Conservation (phyloP, 2,888 invertebrate species). For the Aethes cnicana region DNA sequence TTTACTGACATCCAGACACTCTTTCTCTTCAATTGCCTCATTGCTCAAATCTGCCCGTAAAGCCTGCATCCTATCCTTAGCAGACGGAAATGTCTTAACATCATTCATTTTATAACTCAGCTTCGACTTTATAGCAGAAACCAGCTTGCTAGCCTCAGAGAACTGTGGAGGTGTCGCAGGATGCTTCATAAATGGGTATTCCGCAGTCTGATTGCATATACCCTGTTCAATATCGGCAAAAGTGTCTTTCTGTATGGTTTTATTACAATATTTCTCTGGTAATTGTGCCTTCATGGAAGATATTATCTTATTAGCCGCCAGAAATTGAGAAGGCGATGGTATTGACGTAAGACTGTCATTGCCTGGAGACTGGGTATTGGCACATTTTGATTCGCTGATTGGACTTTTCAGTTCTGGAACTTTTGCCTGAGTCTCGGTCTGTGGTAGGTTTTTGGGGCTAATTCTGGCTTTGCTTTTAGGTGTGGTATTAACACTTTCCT, state of each 20-base stretch:
- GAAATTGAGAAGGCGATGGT: constrained; percentile 71
- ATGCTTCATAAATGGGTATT: constrained; percentile 70
- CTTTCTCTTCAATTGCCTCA: constrained; percentile 41
- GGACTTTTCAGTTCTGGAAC: constrained; percentile 51
- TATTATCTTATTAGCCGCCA: constrained; percentile 73
- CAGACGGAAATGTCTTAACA: constrained; percentile 45
- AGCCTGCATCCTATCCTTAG: constrained; percentile 58
- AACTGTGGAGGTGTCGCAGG: constrained; percentile 75
- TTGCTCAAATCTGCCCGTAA: constrained; percentile 51
- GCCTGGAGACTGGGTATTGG: constrained; percentile 57
- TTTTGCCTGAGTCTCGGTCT: constrained; percentile 46
- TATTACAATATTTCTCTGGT: constrained; percentile 63
- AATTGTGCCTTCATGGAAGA: constrained; percentile 75
- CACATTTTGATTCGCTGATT: constrained; percentile 50
- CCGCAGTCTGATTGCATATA: constrained; percentile 67
- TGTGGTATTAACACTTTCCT: constrained; percentile 36
- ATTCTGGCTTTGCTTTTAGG: constrained; percentile 39
- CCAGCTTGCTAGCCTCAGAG: constrained; percentile 70
- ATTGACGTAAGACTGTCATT: constrained; percentile 63
- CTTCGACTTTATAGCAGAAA: constrained; percentile 73
- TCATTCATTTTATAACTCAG: constrained; percentile 59
- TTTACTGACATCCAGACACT: constrained; percentile 17
- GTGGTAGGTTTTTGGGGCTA: constrained; percentile 42
- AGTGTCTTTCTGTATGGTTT: constrained; percentile 62
- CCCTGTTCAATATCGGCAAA: constrained; percentile 75